Evolutionary conservation across 2,797 vertebrate species (phyloP).

Genomic region (Eulemur coronatus): DNA sequence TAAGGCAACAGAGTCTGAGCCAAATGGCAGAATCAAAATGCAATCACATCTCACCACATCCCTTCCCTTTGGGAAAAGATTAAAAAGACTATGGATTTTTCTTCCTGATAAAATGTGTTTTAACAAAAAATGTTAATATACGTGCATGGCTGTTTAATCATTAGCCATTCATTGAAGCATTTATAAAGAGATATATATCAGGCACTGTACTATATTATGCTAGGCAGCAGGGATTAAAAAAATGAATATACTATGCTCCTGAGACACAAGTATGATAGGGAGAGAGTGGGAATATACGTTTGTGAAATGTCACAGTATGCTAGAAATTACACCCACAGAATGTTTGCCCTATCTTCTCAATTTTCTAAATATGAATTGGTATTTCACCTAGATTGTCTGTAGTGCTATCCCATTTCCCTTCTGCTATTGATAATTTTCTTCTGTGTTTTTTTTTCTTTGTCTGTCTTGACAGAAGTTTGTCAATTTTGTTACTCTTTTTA

Average conservation of each 20-base stretch:
- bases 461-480: neutral
- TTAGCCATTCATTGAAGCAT: neutral
- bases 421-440: neutral
- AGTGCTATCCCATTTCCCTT: neutral
- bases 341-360: neutral
- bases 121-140: neutral
- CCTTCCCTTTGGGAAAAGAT: neutral
- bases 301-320: neutral
- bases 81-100: conserved; percentile 16
- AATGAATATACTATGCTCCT: neutral
- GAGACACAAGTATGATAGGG: neutral
- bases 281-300: neutral
- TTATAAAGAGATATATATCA: neutral
- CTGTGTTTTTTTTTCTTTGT: neutral
- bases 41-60: neutral
- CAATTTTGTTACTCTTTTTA: neutral
- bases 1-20: neutral
- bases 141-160: neutral
- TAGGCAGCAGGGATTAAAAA: neutral
- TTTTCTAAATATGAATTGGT: neutral
- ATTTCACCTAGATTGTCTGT: neutral
- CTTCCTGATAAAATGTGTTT: conserved; percentile 11
- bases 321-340: neutral
- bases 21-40: neutral
- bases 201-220: neutral